Evolutionary conservation across 2,888 invertebrate genomes (phyloP), one percentile per base, ranked within the genome.

Genomic region (Aphidoletes aphidimyza): DNA sequence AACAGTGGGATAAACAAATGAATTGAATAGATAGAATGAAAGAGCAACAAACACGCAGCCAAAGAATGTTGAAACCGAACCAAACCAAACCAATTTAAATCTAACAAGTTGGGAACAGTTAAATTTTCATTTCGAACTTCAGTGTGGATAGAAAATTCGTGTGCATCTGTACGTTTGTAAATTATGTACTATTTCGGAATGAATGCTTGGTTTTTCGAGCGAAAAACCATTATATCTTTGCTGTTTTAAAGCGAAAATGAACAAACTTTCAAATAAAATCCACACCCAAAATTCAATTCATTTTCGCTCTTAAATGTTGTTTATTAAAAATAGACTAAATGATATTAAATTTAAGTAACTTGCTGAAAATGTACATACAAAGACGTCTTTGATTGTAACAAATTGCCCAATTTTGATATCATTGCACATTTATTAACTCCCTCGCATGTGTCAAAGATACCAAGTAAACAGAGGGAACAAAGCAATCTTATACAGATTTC

Each of bases 321-420:
- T 39, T 8, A 39, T 11, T 5, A 39, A 39, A 39, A 11, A 5
- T 39, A 5, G 39, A 39, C 6, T 22, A 22, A 54, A 6, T 22
- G 54, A 54, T 22, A 54, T 54, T 54, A 54, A 54, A 54, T 54
- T n/a, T 54, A 54, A 54, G 54, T 54, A 2, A 54, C 22, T 54
- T 54, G 47, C 17, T 47, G 3, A 19, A 47, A 47, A 47, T 47
- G 47, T 47, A 17, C 19, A 11, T 47, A 47, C 47, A 47, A 9
- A 47, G 11, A 47, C 17, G n/a, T n/a, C n/a, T n/a, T n/a, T n/a
- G n/a, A n/a, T n/a, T n/a, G n/a, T n/a, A n/a, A 47, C 47, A 54
- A 54, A 54, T 54, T n/a, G 54, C 22, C 22, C 54, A n/a, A 54
- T n/a, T n/a, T 22, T 54, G 9, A 22, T 8, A n/a, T 14, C 9